These are phyloP conservation scores for Sebastes iracundus DNA, from an alignment of 2,797 vertebrate species.

Conservation along the genomic window DNA sequence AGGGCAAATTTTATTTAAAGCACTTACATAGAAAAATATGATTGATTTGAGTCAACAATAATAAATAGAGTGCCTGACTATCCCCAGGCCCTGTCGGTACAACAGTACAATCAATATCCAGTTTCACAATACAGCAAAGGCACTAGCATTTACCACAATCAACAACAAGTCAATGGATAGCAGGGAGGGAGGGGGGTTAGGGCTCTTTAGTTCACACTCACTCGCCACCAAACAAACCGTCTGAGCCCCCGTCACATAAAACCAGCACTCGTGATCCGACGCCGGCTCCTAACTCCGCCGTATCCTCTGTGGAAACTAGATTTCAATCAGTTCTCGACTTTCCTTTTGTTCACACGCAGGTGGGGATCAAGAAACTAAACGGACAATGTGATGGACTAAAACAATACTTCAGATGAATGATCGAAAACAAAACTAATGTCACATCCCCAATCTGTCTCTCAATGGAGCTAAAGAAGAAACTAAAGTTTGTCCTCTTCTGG, in stretches of 20 bases:
- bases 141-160: constrained; percentile 85
- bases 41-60: constrained; percentile 86
- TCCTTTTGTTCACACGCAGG: background rate
- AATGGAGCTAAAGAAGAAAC: background rate
- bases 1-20: constrained; percentile 87
- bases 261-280: background rate
- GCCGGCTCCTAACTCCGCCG: background rate
- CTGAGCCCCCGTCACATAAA: background rate
- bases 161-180: constrained; percentile 70
- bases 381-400: background rate
- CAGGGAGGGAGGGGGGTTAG: background rate
- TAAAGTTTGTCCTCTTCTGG: no score
- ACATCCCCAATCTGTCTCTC: background rate
- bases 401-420: background rate
- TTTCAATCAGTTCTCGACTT: background rate
- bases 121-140: constrained; percentile 86
- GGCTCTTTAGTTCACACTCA: background rate
- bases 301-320: background rate
- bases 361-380: background rate
- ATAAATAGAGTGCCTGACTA: constrained; percentile 83
- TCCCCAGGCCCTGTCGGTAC: constrained; percentile 78
- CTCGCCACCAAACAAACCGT: background rate
- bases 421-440: background rate
- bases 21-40: constrained; percentile 90
- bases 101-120: constrained; percentile 86